phyloP scores from a whole-genome alignment of 1,140 invertebrate genomes.

The Anthonomus grandis region DNA sequence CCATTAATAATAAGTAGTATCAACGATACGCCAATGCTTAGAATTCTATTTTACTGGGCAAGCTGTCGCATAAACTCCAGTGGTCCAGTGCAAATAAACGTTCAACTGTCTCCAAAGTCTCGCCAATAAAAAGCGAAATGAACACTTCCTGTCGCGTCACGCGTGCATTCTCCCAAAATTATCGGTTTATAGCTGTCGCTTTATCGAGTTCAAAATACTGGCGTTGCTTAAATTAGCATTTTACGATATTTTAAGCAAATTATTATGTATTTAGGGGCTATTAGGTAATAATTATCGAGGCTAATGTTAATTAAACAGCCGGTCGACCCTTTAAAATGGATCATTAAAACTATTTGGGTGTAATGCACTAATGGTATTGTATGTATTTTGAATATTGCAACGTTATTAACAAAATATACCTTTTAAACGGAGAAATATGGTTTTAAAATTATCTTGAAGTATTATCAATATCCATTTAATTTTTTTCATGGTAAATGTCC shows the following conservation, averaged over 20 bases:
- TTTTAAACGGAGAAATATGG: too few relatives aligned
- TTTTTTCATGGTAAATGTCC: too few relatives aligned
- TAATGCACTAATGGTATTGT: too few relatives aligned
- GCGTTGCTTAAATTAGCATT: conserved; percentile 5
- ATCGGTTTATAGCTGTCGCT: conserved; percentile 23
- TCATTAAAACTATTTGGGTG: neutral
- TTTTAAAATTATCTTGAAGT: too few relatives aligned
- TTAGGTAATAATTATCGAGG: conserved; percentile 11
- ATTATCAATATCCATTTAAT: too few relatives aligned
- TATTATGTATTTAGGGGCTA: conserved; percentile 12
- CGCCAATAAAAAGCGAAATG: conserved; percentile 27
- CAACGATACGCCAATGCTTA: too few relatives aligned
- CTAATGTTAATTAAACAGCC: conserved; percentile 8
- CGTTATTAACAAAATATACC: too few relatives aligned
- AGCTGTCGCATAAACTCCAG: conserved; percentile 22
- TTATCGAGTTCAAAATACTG: conserved; percentile 21
- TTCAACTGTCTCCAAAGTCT: conserved; percentile 26
- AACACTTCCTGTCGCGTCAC: conserved; percentile 28
- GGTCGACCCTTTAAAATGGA: neutral
- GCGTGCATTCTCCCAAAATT: conserved; percentile 29
- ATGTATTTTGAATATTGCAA: too few relatives aligned
- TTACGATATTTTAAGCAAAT: conserved; percentile 14
- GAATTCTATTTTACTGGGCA: too few relatives aligned
- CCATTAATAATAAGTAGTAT: too few relatives aligned
- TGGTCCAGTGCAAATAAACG: conserved; percentile 22